Conservation (phyloP, 2,888 invertebrate genomes). For the Brassicogethes aeneus region DNA sequence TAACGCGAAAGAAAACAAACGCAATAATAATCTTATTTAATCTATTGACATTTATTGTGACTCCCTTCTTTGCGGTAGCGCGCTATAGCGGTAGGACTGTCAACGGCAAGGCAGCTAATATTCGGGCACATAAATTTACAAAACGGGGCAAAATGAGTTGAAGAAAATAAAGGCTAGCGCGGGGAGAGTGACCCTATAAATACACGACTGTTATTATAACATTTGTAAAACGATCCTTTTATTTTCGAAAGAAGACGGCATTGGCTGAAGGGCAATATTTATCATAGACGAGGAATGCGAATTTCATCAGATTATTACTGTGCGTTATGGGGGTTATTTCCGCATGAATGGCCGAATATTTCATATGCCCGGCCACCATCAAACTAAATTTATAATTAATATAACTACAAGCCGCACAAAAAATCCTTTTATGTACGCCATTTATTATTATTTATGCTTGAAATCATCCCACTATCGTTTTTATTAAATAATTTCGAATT, state of each 20-base stretch:
- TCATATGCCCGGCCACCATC: constrained; percentile 31
- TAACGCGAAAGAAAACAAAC: no score
- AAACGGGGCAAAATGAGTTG: constrained; percentile 44
- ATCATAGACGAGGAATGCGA: constrained; percentile 39
- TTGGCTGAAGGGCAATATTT: constrained; percentile 38
- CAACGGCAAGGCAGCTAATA: constrained; percentile 37
- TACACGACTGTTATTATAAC: constrained; percentile 42
- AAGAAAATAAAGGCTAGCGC: constrained; percentile 26
- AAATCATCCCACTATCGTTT: no score
- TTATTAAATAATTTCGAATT: no score
- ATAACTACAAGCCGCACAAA: constrained; percentile 7
- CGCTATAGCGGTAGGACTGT: neutral
- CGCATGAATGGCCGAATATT: constrained; percentile 31
- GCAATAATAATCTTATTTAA: no score
- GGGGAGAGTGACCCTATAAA: constrained; percentile 33
- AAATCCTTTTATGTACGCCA: neutral
- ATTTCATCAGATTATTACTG: constrained; percentile 31
- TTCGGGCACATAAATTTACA: constrained; percentile 48
- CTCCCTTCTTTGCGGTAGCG: no score
- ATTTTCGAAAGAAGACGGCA: constrained; percentile 41
- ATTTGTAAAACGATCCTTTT: constrained; percentile 43
- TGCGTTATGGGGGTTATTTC: constrained; percentile 22
- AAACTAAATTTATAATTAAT: constrained; percentile 16
- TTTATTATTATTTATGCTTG: neutral
- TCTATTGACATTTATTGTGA: no score